These are phyloP conservation scores for Xenopus petersii DNA, from an alignment of 2,797 vertebrate genomes.

Conservation along the genomic window DNA sequence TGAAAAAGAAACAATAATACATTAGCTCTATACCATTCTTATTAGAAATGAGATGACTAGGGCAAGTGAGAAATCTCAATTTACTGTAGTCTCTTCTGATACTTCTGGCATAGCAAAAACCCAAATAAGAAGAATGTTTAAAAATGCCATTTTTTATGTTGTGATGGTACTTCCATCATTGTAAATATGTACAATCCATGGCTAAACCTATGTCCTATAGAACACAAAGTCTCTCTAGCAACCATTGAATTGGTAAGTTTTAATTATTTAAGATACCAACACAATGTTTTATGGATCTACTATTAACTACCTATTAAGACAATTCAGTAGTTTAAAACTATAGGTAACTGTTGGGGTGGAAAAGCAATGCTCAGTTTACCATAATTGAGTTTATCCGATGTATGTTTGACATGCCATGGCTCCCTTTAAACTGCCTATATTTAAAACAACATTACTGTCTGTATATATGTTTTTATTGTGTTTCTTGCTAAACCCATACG, in stretches of 20 bases:
- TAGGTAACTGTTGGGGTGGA: background rate
- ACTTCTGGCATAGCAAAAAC: background rate
- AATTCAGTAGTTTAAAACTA: background rate
- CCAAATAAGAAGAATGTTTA: background rate
- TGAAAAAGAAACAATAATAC: background rate
- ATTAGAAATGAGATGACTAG: background rate
- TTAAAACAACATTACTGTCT: slow-evolving; percentile 1
- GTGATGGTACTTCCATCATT: background rate
- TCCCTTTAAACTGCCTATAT: background rate
- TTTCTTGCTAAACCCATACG: background rate
- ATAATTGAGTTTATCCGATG: background rate
- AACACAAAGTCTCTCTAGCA: background rate
- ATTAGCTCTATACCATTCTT: background rate
- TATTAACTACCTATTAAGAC: background rate
- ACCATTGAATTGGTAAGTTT: background rate
- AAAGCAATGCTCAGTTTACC: background rate
- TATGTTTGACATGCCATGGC: background rate
- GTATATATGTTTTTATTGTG: background rate
- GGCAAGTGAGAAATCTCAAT: background rate
- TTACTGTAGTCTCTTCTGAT: slow-evolving; percentile 6
- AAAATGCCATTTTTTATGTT: background rate
- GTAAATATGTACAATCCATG: slow-evolving; percentile 4
- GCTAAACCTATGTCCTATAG: background rate
- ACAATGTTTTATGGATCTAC: background rate
- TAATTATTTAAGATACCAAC: background rate